Percentiles rank a stretch among this genome's conserved stretches.
phyloP scores from a whole-genome alignment of 2,113 vertebrate species.

The Odontesthes bonariensis region DNA sequence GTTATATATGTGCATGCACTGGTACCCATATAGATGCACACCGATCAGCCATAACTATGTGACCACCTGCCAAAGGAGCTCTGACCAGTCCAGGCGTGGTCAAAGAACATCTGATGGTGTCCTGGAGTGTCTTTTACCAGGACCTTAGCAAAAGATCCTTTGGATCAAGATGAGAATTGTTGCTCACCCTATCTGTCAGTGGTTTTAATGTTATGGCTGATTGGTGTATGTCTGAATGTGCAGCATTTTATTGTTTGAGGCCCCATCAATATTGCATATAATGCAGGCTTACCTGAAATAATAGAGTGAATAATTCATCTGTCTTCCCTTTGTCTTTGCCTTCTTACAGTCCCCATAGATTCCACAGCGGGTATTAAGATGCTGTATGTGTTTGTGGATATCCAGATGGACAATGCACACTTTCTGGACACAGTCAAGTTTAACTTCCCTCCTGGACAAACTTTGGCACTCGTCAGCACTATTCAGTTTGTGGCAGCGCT shows the following conservation, averaged over 20 bases:
- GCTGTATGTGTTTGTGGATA: constrained; percentile 98
- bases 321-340: constrained; percentile 52
- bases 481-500: constrained; percentile 96
- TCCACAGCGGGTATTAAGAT: constrained; percentile 90
- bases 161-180: too few relatives aligned
- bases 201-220: too few relatives aligned
- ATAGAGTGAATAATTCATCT: constrained; percentile 65
- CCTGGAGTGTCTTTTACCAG: too few relatives aligned
- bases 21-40: not conserved
- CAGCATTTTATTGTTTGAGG: constrained; percentile 37
- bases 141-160: too few relatives aligned
- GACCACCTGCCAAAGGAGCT: too few relatives aligned
- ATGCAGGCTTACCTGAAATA: constrained; percentile 52
- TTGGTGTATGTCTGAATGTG: constrained; percentile 5
- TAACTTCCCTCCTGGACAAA: constrained; percentile 86
- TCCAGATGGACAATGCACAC: constrained; percentile 94
- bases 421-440: constrained; percentile 93
- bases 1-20: constrained; percentile 9
- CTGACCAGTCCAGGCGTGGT: too few relatives aligned
- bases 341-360: constrained; percentile 91
- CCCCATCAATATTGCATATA: constrained; percentile 53
- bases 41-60: too few relatives aligned
- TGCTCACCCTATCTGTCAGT: too few relatives aligned
- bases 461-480: constrained; percentile 95
- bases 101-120: too few relatives aligned